Evolutionary conservation across 2,888 invertebrate genomes (phyloP), one percentile per base, ranked within the genome.

Genomic region (Agrilus biguttatus): DNA sequence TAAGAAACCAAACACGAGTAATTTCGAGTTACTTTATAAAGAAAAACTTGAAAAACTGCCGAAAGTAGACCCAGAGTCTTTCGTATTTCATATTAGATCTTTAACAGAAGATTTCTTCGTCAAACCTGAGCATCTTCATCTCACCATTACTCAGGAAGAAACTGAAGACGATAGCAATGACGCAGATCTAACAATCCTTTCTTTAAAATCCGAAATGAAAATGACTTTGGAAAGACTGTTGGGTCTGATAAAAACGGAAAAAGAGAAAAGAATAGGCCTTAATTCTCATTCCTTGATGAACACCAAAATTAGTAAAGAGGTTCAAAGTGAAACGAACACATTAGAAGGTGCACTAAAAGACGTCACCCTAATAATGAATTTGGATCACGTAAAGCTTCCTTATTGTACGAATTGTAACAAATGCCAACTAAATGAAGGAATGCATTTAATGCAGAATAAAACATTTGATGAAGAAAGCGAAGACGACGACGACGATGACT

Each of bases 1-100:
- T 55, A 51, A 67, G 1, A 59, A 53, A 17, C 66, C 73, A 1
- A 46, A 66, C 6, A 78, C 78, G 0, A 80, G 80, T 7, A 67
- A 67, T 19, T 80, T 80, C 49, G 74, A 78, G 60, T 45, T 60
- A 13, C 50, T 62, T 14, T 62, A 61, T 42, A 51, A 52, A 46
- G 56, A 59, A 47, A 45, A 51, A 36, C 5, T 48, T 5, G n/a
- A 38, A 5, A 42, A 40, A 32, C 33, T 51, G 7, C 49, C 49
- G 13, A 2, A 5, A 14, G 13, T 40, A 3, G 13, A 42, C 17
- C 8, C 28, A 32, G 33, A 28, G 10, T 40, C 23, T 5, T 36
- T 53, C 10, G 35, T 39, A 37, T 44, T 53, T 40, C 41, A 46
- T 33, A 54, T 52, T 19, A 47, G 44, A 21, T 45, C 48, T 3